Percentiles rank a stretch among this genome's conserved stretches.
These are phyloP conservation scores for Calyptommatus sinebrachiatus DNA, from an alignment of 2,113 vertebrate genomes.

Conservation along the genomic window DNA sequence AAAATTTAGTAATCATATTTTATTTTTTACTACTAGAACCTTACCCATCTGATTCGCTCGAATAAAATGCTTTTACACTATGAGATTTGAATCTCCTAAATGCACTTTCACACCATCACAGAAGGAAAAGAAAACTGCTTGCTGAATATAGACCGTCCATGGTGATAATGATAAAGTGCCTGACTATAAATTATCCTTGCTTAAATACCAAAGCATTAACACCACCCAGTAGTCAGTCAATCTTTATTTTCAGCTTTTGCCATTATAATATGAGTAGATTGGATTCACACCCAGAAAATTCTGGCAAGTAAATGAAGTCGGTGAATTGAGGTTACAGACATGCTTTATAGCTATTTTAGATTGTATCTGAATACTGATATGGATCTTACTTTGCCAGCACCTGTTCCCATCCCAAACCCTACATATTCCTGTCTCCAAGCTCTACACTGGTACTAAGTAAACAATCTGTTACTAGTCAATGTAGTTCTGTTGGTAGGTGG, in stretches of 20 bases:
- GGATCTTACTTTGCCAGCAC: conserved; percentile 44
- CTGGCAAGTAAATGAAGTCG: conserved; percentile 26
- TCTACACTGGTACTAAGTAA: conserved; percentile 49
- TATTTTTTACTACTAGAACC: background rate
- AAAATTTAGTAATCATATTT: too few species aligned
- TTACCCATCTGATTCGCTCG: background rate
- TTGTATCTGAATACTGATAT: conserved; percentile 23
- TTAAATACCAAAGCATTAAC: conserved; percentile 53
- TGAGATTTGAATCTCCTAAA: conserved; percentile 22
- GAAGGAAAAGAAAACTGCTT: conserved; percentile 24
- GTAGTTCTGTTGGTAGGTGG: conserved; percentile 39
- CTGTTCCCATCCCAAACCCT: conserved; percentile 55
- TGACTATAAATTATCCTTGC: conserved; percentile 41
- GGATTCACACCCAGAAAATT: conserved; percentile 33
- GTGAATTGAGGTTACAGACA: conserved; percentile 43
- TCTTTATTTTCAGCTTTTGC: conserved; percentile 31
- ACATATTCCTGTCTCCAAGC: conserved; percentile 44
- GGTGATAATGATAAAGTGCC: conserved; percentile 42
- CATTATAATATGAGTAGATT: conserved; percentile 25
- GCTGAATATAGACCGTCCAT: conserved; percentile 34
- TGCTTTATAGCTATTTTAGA: conserved; percentile 55
- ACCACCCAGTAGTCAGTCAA: conserved; percentile 29
- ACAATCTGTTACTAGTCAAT: conserved; percentile 53
- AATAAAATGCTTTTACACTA: conserved; percentile 5
- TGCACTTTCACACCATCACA: conserved; percentile 28